A percentile compares a stretch with the other conserved stretches of the same genome.
These are phyloP conservation scores for Hippocampus mohnikei DNA, from an alignment of 2,113 vertebrate species.

Conservation along the genomic window DNA sequence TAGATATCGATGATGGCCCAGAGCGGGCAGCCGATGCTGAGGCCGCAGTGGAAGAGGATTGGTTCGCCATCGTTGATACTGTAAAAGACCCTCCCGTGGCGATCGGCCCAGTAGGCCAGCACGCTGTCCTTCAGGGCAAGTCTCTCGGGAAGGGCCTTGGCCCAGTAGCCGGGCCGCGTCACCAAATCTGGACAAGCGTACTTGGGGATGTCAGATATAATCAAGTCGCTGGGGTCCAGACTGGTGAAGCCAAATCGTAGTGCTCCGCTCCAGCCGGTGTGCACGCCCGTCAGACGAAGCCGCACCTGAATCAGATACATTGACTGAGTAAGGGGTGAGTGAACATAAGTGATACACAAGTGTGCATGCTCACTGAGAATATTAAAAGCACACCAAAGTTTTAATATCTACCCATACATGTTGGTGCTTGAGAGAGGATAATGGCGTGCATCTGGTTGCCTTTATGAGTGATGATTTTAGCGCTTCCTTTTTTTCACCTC, in stretches of 20 bases:
- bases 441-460: no score
- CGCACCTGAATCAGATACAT: conserved; percentile 68
- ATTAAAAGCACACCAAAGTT: no score
- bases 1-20: conserved; percentile 99
- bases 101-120: conserved; percentile 94
- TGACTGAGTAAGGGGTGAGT: no score
- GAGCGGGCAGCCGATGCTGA: conserved; percentile 90
- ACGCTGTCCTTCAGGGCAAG: conserved; percentile 90
- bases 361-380: no score
- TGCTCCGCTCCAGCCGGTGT: conserved; percentile 94
- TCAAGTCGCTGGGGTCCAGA: conserved; percentile 88
- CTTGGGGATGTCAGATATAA: conserved; percentile 89
- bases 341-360: no score
- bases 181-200: conserved; percentile 97
- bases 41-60: conserved; percentile 93
- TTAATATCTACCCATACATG: no score
- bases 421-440: no score
- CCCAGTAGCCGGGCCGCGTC: conserved; percentile 93
- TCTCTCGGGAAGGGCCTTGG: conserved; percentile 94
- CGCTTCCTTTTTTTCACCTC: no score
- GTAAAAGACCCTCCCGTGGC: conserved; percentile 95
- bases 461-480: no score
- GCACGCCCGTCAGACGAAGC: conserved; percentile 86
- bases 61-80: conserved; percentile 93
- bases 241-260: conserved; percentile 96